Base-by-base conservation (phyloP, 2,888 invertebrate species). In the Athetis lepigone region DNA sequence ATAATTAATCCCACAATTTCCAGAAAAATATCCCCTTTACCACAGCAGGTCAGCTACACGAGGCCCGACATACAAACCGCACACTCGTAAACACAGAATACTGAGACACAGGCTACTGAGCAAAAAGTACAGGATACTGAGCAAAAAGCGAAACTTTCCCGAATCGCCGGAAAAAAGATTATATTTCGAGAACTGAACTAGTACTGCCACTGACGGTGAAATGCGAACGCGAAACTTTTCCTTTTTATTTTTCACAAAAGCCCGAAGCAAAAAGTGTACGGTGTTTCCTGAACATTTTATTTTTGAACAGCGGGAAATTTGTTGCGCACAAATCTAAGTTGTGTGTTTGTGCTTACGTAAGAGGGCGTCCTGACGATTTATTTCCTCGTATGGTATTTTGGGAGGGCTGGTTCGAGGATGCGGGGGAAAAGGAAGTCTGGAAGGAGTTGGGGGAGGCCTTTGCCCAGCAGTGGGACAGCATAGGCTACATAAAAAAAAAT, bases 161-260 rank as follows among this genome's bases (percentile, higher is more conserved):
- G 49, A 57, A 67, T 57, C 40, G 59, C 52, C 25, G 39, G 47
- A 52, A 73, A 77, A 65, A 70, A 63, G 29, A 62, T 71, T 68
- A 68, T 68, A 69, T 74, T 64, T 57, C 57, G 40, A 33, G 62
- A 63, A 64, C 59, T 49, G 56, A 67, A 80, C 73, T 63, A 42
- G 59, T 57, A 66, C 75, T 75, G 75, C 54, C 67, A 50, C 59
- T 71, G 70, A 59, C 78, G 67, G 43, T 78, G 69, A 80, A 79
- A 80, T 69, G 69, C 66, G 73, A 76, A 78, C 65, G 79, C 23
- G 0, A 8, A 80, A 80, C 67, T 80, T 79, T 77, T 45, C 36
- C 61, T 19, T 66, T 74, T 67, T 80, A 65, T 78, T 80, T 77
- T 73, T 56, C 63, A 65, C 64, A 65, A 69, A 80, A 80, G 71